phyloP scores from a whole-genome alignment of 2,888 invertebrate species.

The Cantharis rufa region DNA sequence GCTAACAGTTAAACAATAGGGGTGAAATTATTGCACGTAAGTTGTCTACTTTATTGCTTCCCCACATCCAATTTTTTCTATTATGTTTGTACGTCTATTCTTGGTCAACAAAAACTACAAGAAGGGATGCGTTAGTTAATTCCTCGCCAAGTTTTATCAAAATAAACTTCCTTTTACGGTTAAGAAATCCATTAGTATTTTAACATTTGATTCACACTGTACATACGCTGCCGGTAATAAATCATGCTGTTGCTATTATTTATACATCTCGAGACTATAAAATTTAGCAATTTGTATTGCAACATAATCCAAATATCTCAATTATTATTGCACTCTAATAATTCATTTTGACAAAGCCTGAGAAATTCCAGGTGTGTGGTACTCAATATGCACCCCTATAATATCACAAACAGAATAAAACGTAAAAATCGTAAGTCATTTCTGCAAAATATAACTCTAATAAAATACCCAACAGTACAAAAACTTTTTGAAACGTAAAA shows the following conservation, averaged over 20 bases:
- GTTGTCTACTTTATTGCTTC: neutral
- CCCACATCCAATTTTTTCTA: neutral
- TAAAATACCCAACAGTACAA: neutral
- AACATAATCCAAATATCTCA: slow-evolving; percentile 11
- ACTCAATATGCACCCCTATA: neutral
- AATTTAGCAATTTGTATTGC: slow-evolving; percentile 9
- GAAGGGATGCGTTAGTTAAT: neutral
- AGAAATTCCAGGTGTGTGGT: slow-evolving; percentile 9
- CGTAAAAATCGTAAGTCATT: neutral
- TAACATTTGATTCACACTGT: neutral
- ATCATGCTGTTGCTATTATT: neutral
- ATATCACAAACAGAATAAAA: neutral
- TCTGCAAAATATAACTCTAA: neutral
- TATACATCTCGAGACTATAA: neutral
- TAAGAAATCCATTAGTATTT: neutral
- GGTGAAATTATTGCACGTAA: neutral
- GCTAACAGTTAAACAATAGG: neutral
- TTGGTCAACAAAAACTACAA: neutral
- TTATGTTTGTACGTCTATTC: neutral
- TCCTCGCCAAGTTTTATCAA: neutral
- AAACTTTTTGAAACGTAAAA: neutral
- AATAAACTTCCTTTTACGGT: neutral
- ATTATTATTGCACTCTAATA: slow-evolving; percentile 11
- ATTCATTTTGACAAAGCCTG: slow-evolving; percentile 16
- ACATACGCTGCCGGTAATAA: neutral